phyloP scores from a whole-genome alignment of 2,888 invertebrate genomes.

The Coenonympha arcania region DNA sequence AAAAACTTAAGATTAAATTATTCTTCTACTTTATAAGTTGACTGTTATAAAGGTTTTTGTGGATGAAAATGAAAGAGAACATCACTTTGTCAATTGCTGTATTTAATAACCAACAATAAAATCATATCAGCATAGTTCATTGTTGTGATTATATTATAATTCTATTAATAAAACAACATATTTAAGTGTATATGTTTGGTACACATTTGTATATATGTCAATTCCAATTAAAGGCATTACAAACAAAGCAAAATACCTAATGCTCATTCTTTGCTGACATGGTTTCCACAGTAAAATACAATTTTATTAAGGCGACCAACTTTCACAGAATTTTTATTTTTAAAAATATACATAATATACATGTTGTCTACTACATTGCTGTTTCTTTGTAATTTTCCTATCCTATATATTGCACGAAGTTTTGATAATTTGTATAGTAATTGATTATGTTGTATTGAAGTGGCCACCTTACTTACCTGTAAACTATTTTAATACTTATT shows the following conservation, averaged over 20 bases:
- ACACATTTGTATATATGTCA: slow-evolving; percentile 6
- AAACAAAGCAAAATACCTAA: background rate
- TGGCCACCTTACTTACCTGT: slow-evolving; percentile 5
- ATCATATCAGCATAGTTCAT: slow-evolving; percentile 24
- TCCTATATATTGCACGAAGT: too few relatives aligned
- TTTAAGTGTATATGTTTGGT: background rate
- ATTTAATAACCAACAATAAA: slow-evolving; percentile 28
- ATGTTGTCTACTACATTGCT: too few relatives aligned
- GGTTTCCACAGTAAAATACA: background rate
- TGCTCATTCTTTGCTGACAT: slow-evolving; percentile 13
- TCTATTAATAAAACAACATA: too few relatives aligned
- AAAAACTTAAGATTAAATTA: too few relatives aligned
- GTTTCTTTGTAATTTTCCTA: too few relatives aligned
- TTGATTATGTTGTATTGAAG: too few relatives aligned
- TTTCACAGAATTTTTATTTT: background rate
- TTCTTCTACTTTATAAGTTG: too few relatives aligned
- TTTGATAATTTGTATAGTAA: too few relatives aligned
- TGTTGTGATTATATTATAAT: slow-evolving; percentile 11
- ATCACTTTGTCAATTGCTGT: slow-evolving; percentile 22
- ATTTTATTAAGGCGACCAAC: slow-evolving; percentile 1
- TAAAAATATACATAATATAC: background rate
- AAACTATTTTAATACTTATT: background rate
- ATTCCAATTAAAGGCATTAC: background rate
- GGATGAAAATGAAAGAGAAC: background rate
- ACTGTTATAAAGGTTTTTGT: background rate